A percentile compares a stretch with the other conserved stretches of the same genome.
Evolutionary conservation across 2,113 vertebrate species (phyloP).

Genomic region (Paramisgurnus dabryanus): DNA sequence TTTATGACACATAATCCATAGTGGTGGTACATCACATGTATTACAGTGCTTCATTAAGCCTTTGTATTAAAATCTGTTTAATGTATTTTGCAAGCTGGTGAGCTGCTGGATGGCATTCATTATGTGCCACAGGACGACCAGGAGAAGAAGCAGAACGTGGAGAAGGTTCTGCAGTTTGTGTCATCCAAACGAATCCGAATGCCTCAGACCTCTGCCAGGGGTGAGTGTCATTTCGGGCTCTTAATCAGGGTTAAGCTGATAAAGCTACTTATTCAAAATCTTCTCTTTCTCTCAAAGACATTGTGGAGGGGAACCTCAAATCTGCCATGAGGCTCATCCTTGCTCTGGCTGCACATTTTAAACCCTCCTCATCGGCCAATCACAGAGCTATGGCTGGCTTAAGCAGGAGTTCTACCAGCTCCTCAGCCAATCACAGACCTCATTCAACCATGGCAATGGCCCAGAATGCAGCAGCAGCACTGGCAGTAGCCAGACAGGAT

Average conservation of each 20-base stretch:
- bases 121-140: slow-evolving; percentile 80
- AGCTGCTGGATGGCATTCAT: slow-evolving; percentile 82
- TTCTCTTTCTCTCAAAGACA: slow-evolving; percentile 74
- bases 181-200: slow-evolving; percentile 92
- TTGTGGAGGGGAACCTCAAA: slow-evolving; percentile 94
- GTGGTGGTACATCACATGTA: neutral
- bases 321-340: slow-evolving; percentile 95
- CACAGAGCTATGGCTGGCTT: slow-evolving; percentile 60
- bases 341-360: slow-evolving; percentile 96
- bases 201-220: slow-evolving; percentile 94
- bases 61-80: neutral
- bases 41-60: too few relatives aligned
- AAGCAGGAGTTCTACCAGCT: slow-evolving; percentile 58
- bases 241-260: slow-evolving; percentile 11
- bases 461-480: slow-evolving; percentile 83
- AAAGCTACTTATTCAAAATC: neutral
- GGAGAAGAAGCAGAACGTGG: slow-evolving; percentile 92
- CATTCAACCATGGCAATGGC: slow-evolving; percentile 86
- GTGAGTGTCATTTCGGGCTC: slow-evolving; percentile 62
- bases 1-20: neutral
- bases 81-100: slow-evolving; percentile 79
- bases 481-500: slow-evolving; percentile 86
- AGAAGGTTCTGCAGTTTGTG: slow-evolving; percentile 91
- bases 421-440: slow-evolving; percentile 74
- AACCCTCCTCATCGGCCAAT: slow-evolving; percentile 78